phyloP scores from a whole-genome alignment of 2,797 vertebrate species.

The Falco concolor region DNA sequence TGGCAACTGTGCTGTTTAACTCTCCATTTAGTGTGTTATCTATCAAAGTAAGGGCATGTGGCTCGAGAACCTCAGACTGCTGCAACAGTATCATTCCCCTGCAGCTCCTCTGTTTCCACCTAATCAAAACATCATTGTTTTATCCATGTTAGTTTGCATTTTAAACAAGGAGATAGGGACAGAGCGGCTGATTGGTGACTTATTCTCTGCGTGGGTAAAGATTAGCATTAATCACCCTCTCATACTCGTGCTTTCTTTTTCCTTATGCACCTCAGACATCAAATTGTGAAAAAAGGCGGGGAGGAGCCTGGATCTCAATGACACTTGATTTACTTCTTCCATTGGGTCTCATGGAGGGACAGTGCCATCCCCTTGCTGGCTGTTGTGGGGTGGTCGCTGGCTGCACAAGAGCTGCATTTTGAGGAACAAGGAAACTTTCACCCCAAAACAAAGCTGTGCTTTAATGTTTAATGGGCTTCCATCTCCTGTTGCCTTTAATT shows the following conservation, averaged over 20 bases:
- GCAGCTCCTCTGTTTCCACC: neutral
- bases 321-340: neutral
- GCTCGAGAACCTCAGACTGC: neutral
- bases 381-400: neutral
- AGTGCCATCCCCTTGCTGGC: neutral
- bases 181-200: neutral
- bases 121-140: conserved; percentile 53
- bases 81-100: neutral
- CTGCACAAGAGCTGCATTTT: neutral
- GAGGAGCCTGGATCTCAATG: neutral
- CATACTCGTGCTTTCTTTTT: neutral
- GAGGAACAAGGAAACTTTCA: neutral
- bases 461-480: neutral
- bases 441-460: neutral
- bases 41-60: neutral
- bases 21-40: neutral
- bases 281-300: neutral
- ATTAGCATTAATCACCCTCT: conserved; percentile 8
- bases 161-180: neutral
- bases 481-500: neutral
- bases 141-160: neutral
- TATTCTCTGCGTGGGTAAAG: neutral
- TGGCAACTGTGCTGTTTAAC: neutral
- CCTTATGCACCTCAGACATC: neutral
- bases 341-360: neutral